Base-by-base conservation (phyloP, 2,888 invertebrate genomes). In the Cantharis lateralis region DNA sequence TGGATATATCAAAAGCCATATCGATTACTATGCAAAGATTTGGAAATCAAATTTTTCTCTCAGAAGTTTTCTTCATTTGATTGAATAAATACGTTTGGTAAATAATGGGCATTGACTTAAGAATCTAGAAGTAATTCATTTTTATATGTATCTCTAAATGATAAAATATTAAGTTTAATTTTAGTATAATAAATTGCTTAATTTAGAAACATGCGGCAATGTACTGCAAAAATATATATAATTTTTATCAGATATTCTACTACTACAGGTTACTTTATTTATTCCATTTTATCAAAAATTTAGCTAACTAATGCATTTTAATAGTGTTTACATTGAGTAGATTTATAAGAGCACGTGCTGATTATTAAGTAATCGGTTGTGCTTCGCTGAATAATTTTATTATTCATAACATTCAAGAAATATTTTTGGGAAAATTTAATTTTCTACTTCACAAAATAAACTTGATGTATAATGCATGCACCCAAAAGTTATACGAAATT, bases 351-450 rank as follows among this genome's bases (percentile, higher is more conserved):
- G 48, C 48, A 48, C 48, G 48, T 48, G 48, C 48, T n/a, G 48
- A 48, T 48, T 48, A 48, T 48, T 48, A 48, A n/a, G 48, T 48
- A 48, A 48, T 48, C 48, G n/a, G 48, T n/a, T 48, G 48, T 48
- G 48, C 48, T 13, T 48, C n/a, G 2, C 7, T n/a, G 48, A 48
- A 48, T 48, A 48, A 20, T 64, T 64, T 74, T 70, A 74, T 70
- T 74, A 74, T 74, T 74, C 74, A 74, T 70, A 32, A 70, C 74
- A n/a, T 74, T 63, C 24, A 70, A 24, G 62, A 15, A 18, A 70
- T 68, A 70, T 74, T 63, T 70, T 74, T 70, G 16, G 64, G 69
- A 69, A 74, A 74, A 74, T 74, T 70, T 70, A 74, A 74, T 74
- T 74, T 74, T 74, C 70, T 48, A 32, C 32, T 68, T 20, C 32